Percentiles rank a stretch among this genome's conserved stretches.
Conservation (phyloP, 2,888 invertebrate genomes). For the Drosophila hamatofila region DNA sequence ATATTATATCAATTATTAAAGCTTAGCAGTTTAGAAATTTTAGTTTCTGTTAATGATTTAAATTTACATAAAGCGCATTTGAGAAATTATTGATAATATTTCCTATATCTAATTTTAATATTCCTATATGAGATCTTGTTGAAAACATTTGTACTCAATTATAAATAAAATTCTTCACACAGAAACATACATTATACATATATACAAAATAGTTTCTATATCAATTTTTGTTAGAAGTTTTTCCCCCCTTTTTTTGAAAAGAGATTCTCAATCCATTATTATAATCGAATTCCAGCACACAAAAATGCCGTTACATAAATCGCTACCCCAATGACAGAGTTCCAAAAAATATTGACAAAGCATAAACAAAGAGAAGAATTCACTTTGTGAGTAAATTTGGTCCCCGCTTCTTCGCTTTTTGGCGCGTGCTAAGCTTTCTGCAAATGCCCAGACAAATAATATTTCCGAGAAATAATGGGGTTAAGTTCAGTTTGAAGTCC, state of each 20-base stretch:
- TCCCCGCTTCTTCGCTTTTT: conserved; percentile 27
- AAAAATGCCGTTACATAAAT: conserved; percentile 39
- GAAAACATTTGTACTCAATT: background rate
- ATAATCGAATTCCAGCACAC: conserved; percentile 2
- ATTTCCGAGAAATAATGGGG: conserved; percentile 68
- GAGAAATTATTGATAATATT: too few relatives aligned
- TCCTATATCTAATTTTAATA: background rate
- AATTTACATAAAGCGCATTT: too few relatives aligned
- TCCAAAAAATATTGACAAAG: conserved; percentile 51
- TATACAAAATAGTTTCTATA: background rate
- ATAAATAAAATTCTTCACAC: background rate
- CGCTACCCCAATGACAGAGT: conserved; percentile 3
- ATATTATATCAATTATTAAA: too few relatives aligned
- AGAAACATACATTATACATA: background rate
- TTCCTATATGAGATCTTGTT: background rate
- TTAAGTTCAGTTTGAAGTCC: conserved; percentile 66
- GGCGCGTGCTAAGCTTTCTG: conserved; percentile 72
- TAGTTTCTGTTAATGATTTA: too few relatives aligned
- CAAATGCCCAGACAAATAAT: conserved; percentile 55
- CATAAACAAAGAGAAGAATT: conserved; percentile 39
- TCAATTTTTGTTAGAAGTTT: background rate
- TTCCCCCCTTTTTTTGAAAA: background rate
- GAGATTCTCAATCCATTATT: background rate
- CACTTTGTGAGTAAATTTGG: conserved; percentile 10
- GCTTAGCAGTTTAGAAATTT: too few relatives aligned